Percentiles rank a stretch among this genome's conserved stretches.
Conservation (phyloP, 2,113 vertebrate genomes). For the Rhinolophus sinicus region DNA sequence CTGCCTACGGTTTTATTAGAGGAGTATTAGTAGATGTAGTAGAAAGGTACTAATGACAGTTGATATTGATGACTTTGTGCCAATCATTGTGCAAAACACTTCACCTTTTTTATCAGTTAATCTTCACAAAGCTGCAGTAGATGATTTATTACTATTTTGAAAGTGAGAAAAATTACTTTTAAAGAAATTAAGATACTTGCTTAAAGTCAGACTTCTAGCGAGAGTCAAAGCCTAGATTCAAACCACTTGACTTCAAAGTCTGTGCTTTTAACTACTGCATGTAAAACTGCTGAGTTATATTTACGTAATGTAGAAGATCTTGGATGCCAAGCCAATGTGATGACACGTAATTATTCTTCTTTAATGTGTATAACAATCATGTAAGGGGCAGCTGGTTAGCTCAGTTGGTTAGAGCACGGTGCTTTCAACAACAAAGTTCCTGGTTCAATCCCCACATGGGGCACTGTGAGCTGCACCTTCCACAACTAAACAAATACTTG, state of each 20-base stretch:
- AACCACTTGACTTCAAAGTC: not conserved
- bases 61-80: not conserved
- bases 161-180: constrained; percentile 8
- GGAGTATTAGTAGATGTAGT: not conserved
- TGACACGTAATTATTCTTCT: constrained; percentile 14
- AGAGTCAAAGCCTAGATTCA: not conserved
- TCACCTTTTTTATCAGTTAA: constrained; percentile 6
- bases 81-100: not conserved
- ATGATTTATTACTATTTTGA: constrained; percentile 31
- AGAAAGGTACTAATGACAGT: not conserved
- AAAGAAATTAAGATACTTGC: constrained; percentile 4
- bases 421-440: too few species aligned
- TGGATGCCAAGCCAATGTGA: not conserved
- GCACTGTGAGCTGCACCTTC: too few species aligned
- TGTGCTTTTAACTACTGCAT: not conserved
- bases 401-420: too few species aligned
- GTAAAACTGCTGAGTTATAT: not conserved
- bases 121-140: not conserved
- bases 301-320: not conserved
- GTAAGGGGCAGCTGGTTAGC: too few species aligned
- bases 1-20: not conserved
- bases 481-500: too few species aligned
- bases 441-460: too few species aligned
- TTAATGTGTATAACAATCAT: not conserved
- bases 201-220: not conserved